These are phyloP conservation scores for Athalia cordata DNA, from an alignment of 2,888 invertebrate species.

Conservation along the genomic window DNA sequence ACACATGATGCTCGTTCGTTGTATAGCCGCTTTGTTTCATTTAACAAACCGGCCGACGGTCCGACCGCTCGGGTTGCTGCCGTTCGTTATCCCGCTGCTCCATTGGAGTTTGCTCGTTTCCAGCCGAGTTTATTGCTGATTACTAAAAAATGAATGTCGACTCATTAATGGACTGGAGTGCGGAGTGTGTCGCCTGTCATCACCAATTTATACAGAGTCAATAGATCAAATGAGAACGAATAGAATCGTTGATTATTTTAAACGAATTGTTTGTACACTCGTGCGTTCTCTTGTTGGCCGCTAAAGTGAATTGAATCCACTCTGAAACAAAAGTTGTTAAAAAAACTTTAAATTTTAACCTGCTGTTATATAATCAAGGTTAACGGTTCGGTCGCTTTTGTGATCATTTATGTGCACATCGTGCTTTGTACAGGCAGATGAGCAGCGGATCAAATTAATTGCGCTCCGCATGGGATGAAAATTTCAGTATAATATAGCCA, in stretches of 20 bases:
- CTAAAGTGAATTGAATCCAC: not conserved
- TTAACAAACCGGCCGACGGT: conserved; percentile 64
- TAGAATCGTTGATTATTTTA: conserved; percentile 25
- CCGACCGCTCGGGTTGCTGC: conserved; percentile 56
- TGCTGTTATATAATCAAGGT: not conserved
- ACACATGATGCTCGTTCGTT: conserved; percentile 66
- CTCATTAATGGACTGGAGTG: conserved; percentile 61
- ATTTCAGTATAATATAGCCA: too few relatives aligned
- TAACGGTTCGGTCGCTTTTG: too few relatives aligned
- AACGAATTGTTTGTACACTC: conserved; percentile 19
- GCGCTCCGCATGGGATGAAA: too few relatives aligned
- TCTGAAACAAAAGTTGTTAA: conserved; percentile 2
- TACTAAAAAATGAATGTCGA: conserved; percentile 68
- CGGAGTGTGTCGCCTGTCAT: conserved; percentile 15
- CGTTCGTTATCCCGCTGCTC: conserved; percentile 41
- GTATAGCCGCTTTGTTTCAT: conserved; percentile 69
- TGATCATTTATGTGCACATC: too few relatives aligned
- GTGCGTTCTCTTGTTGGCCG: conserved; percentile 15
- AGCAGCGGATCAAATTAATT: too few relatives aligned
- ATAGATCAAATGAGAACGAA: conserved; percentile 30
- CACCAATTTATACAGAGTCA: conserved; percentile 31
- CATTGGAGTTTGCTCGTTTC: conserved; percentile 60
- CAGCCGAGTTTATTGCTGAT: conserved; percentile 69
- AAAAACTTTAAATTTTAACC: not conserved
- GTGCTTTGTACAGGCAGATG: too few relatives aligned